These are phyloP conservation scores for Pristionchus fissidentatus DNA, from an alignment of 2,888 invertebrate species.

Conservation along the genomic window DNA sequence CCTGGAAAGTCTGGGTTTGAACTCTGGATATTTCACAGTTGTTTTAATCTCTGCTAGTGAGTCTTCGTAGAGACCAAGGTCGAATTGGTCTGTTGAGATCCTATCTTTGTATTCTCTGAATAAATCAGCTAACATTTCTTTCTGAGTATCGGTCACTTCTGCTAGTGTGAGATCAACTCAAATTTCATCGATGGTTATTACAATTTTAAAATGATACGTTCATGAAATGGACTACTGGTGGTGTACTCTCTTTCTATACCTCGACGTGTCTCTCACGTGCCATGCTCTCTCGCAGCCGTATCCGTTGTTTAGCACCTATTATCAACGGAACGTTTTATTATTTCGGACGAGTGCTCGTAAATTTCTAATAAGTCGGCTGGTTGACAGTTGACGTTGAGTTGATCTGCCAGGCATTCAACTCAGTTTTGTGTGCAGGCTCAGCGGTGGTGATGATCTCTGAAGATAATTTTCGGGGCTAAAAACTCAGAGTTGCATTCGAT, in stretches of 20 bases:
- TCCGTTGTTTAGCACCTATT: no score
- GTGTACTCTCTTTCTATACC: no score
- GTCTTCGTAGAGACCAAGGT: background rate
- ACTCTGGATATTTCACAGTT: background rate
- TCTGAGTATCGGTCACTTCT: background rate
- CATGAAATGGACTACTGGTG: no score
- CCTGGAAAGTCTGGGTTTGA: background rate
- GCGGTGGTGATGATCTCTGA: background rate
- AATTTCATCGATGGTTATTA: background rate
- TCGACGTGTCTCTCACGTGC: no score
- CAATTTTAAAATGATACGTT: no score
- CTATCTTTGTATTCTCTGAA: conserved; percentile 4
- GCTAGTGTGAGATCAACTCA: background rate
- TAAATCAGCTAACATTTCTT: background rate
- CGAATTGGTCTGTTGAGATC: background rate
- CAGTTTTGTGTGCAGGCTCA: background rate
- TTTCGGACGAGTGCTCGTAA: no score
- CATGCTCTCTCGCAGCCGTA: no score
- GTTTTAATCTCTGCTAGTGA: background rate
- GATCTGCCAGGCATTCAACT: background rate
- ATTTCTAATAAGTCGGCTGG: background rate
- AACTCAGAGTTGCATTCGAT: no score
- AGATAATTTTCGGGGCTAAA: background rate
- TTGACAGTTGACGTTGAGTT: background rate
- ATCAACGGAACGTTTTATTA: no score